A percentile compares a stretch with the other conserved stretches of the same genome.
These are phyloP conservation scores for Brachylomia viminalis DNA, from an alignment of 2,888 invertebrate species.

Conservation along the genomic window DNA sequence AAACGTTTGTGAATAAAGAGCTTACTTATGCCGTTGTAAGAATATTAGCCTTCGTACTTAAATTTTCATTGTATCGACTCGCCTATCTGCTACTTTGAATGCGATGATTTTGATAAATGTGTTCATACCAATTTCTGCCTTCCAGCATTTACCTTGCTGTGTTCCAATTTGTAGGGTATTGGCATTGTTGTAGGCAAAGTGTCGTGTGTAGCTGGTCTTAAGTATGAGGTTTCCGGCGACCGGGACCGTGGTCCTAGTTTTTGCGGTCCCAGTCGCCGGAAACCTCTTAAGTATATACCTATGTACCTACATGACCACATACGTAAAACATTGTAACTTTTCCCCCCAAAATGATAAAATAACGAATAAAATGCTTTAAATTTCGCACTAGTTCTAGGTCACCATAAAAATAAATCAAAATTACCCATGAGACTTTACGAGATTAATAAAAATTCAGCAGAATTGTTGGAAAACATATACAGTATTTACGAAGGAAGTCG, in stretches of 20 bases:
- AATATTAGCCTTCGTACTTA: not conserved
- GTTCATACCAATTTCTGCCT: not conserved
- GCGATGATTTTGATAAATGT: not conserved
- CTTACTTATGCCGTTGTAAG: not conserved
- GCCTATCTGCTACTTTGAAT: not conserved
- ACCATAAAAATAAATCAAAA: conserved; percentile 31
- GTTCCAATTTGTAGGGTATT: not conserved
- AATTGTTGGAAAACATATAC: conserved; percentile 34
- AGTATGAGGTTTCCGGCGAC: no score
- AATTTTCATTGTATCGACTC: not conserved
- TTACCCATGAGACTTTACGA: conserved; percentile 26
- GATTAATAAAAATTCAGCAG: conserved; percentile 10
- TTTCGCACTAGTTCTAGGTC: conserved; percentile 22
- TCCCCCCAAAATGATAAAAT: not conserved
- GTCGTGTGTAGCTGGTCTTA: not conserved
- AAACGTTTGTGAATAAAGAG: not conserved
- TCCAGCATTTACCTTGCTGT: not conserved
- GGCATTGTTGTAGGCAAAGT: not conserved
- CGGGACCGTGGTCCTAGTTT: no score
- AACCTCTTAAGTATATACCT: no score
- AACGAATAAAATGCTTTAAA: not conserved
- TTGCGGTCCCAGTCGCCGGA: no score
- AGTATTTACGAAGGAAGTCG: conserved; percentile 42
- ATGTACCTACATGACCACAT: not conserved
- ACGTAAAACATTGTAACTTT: not conserved